Evolutionary conservation across 2,113 vertebrate genomes (phyloP), one percentile per base, ranked within the genome.

Genomic region (Anhinga anhinga): DNA sequence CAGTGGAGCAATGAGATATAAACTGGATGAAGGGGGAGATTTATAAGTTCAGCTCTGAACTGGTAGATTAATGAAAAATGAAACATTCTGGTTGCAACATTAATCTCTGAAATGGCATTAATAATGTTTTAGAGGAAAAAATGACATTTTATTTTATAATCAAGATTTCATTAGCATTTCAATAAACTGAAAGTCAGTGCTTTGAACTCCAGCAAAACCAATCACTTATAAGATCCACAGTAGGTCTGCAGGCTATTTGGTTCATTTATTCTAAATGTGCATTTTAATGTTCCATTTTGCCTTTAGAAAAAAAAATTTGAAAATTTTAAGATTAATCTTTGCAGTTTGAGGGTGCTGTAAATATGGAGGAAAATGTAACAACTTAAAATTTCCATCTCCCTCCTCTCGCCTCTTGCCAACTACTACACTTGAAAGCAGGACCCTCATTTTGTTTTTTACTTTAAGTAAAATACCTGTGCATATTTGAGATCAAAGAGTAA

Each of bases 121-220:
- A 88, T 88, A 93, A 89, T 76, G 13, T 79, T 91, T 66, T 88
- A 82, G 73, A 89, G 42, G 44, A 44, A 76, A 92, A 90, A 91
- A 82, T 10, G 2, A 14, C 89, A 71, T 74, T 95, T 92, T 93
- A 42, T 87, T 72, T 94, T 85, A 53, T 82, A 96, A 92, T 87
- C 44, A 93, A 93, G 95, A 93, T 79, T 86, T 85, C 73, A 96
- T 96, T 95, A 92, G 18, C 61, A 82, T 93, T 95, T 95, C 92
- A 95, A 92, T 95, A 94, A 97, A 94, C 79, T 90, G 78, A 61
- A 93, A 79, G 69, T 79, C 70, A 53, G 61, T 82, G 56, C 52
- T 85, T 79, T 76, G 66, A 93, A 90, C 53, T 76, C 49, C 53
- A 86, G 61, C 23, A 91, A 86, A 92, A 95, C 40, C 62, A 87